These are phyloP conservation scores for Falcaria lacertinaria DNA, from an alignment of 2,888 invertebrate genomes.

Conservation along the genomic window DNA sequence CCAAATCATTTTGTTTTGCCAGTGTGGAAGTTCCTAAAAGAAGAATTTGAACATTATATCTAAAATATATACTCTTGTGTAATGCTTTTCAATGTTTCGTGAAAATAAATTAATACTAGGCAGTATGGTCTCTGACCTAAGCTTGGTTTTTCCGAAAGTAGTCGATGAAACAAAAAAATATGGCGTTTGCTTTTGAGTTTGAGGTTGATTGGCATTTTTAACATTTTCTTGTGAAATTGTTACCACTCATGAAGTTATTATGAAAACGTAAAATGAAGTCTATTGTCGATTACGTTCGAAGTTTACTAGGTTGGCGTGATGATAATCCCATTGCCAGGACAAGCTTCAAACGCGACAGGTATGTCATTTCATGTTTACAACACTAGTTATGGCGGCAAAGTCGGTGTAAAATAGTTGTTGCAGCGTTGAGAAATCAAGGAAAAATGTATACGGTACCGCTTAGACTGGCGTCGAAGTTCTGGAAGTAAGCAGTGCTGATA, in stretches of 20 bases:
- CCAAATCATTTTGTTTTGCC: too few relatives aligned
- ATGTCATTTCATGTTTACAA: conserved; percentile 73
- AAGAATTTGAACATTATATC: too few relatives aligned
- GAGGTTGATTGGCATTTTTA: conserved; percentile 35
- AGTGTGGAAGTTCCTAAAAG: too few relatives aligned
- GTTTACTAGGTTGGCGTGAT: conserved; percentile 57
- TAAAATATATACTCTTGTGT: too few relatives aligned
- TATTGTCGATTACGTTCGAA: conserved; percentile 64
- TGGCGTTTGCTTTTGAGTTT: conserved; percentile 25
- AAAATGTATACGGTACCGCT: conserved; percentile 60
- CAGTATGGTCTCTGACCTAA: too few relatives aligned
- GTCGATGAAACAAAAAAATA: too few relatives aligned
- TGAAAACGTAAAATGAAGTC: conserved; percentile 71
- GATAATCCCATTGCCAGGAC: conserved; percentile 45
- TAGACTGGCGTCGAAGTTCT: conserved; percentile 60
- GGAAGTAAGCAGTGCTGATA: conserved; percentile 46
- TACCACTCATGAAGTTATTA: conserved; percentile 45
- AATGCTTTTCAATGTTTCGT: too few relatives aligned
- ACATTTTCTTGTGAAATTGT: conserved; percentile 15
- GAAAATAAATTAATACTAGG: too few relatives aligned
- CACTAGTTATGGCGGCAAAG: conserved; percentile 75
- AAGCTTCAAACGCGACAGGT: conserved; percentile 75
- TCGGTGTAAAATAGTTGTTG: conserved; percentile 31
- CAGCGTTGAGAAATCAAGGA: conserved; percentile 12
- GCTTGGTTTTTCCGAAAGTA: too few relatives aligned